These are phyloP conservation scores for Netelia fuscicornis DNA, from an alignment of 2,888 invertebrate genomes.

Conservation along the genomic window DNA sequence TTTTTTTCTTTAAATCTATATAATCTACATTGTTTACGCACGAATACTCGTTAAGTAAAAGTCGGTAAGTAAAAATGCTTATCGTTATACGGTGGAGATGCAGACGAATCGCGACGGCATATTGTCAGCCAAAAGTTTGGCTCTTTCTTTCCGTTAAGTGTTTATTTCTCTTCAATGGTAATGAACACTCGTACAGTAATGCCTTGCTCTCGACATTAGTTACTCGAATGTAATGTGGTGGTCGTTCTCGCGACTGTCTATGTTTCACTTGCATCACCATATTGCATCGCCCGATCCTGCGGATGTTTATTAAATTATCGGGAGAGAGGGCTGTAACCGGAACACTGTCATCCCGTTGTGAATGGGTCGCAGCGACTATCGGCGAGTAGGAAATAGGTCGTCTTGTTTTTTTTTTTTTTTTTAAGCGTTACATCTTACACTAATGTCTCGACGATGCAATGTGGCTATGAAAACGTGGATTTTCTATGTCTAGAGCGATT, in stretches of 20 bases:
- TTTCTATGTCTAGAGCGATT: too few relatives aligned
- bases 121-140: constrained; percentile 45
- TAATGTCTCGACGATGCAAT: constrained; percentile 74
- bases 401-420: constrained; percentile 56
- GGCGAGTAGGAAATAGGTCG: constrained; percentile 80
- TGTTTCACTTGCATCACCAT: constrained; percentile 23
- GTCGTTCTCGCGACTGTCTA: constrained; percentile 22
- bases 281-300: constrained; percentile 45
- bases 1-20: constrained; percentile 64
- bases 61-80: constrained; percentile 83
- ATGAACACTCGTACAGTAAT: constrained; percentile 42
- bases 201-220: constrained; percentile 15
- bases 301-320: constrained; percentile 32
- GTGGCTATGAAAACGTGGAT: constrained; percentile 70
- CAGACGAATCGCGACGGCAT: constrained; percentile 78
- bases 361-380: constrained; percentile 76
- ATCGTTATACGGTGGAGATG: constrained; percentile 78
- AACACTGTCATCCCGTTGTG: constrained; percentile 71
- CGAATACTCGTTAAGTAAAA: constrained; percentile 77
- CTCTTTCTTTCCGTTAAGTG: constrained; percentile 17
- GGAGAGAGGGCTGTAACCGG: constrained; percentile 1
- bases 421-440: constrained; percentile 76
- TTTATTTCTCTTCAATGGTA: constrained; percentile 24
- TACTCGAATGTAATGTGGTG: constrained; percentile 28
- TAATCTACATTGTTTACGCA: constrained; percentile 69